Evolutionary conservation across 2,888 invertebrate genomes (phyloP), one percentile per base, ranked within the genome.

Genomic region (Micoletzkya japonica): DNA sequence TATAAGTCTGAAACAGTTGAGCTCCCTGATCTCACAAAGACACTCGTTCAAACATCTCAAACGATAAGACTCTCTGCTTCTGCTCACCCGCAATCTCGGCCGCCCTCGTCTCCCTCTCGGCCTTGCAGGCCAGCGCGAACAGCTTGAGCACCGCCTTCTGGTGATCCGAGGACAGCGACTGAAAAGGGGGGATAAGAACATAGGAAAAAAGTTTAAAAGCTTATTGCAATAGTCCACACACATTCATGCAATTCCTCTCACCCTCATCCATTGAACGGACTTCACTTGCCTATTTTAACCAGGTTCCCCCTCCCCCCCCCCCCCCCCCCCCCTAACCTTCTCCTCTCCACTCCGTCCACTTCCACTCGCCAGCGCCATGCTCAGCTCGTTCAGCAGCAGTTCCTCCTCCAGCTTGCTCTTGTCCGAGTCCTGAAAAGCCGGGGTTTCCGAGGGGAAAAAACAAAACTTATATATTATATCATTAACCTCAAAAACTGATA

Each of bases 81-180:
- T 56, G n/a, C n/a, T n/a, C n/a, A n/a, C n/a, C n/a, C 4, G 81
- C 81, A 50, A 82, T 58, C 52, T 82, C 82, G 4, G 72, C 77
- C 1, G 82, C 81, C 26, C 76, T 66, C 4, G 75, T 72, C 26
- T 77, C 78, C 10, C 76, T 54, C 50, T 76, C 77, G 10, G 66
- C 73, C 49, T 64, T 64, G 63, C 72, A 71, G 1, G 74, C 73
- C n/a, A 75, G 63, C 4, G 81, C 79, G 67, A 82, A 82, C 1
- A 83, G 70, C 44, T 82, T 81, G 34, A 81, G 66, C 28, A 82
- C 60, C 0, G 68, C 54, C 49, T 64, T 68, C 28, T 74, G 69
- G 59, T 78, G 77, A 17, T 32, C 17, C 3, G 59, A 52, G 3
- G 63, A 32, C 1, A 74, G 71, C 14, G 58, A 56, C 74, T 76